Conservation (phyloP, 2,113 vertebrate species). For the Eclectus roratus region DNA sequence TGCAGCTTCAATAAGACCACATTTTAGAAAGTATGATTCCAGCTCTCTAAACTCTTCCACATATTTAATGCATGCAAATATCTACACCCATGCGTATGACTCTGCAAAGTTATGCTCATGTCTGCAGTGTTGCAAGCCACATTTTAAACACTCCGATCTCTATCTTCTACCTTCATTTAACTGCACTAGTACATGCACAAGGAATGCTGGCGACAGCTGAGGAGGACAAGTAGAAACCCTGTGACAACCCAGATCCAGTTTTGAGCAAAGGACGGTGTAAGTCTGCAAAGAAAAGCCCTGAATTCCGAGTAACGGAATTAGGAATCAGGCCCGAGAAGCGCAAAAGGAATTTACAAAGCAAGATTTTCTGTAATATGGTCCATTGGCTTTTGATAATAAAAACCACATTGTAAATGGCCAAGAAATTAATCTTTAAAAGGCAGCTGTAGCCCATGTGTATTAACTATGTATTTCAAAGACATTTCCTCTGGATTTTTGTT, state of each 20-base stretch:
- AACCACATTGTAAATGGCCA: conserved; percentile 54
- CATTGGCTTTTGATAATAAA: conserved; percentile 63
- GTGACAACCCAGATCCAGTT: neutral
- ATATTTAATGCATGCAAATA: conserved; percentile 22
- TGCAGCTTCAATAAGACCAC: neutral
- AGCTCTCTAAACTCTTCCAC: conserved; percentile 13
- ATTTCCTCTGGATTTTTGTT: conserved; percentile 58
- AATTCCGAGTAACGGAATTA: neutral
- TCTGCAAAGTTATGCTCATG: neutral
- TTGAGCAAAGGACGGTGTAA: neutral
- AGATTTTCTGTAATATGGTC: conserved; percentile 54
- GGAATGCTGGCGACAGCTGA: neutral
- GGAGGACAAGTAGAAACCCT: neutral
- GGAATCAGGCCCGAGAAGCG: neutral
- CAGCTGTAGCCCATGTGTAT: conserved; percentile 65
- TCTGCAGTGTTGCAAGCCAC: neutral
- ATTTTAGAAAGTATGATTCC: conserved; percentile 15
- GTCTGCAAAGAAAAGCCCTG: neutral
- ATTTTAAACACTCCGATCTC: neutral
- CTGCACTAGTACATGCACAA: neutral
- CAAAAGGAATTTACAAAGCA: conserved; percentile 50
- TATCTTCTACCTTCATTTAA: neutral
- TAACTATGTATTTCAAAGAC: conserved; percentile 54
- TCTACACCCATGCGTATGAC: neutral
- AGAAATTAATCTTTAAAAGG: conserved; percentile 67